Evolutionary conservation across 1,140 invertebrate genomes (phyloP).

Genomic region (Plutomurus gul): DNA sequence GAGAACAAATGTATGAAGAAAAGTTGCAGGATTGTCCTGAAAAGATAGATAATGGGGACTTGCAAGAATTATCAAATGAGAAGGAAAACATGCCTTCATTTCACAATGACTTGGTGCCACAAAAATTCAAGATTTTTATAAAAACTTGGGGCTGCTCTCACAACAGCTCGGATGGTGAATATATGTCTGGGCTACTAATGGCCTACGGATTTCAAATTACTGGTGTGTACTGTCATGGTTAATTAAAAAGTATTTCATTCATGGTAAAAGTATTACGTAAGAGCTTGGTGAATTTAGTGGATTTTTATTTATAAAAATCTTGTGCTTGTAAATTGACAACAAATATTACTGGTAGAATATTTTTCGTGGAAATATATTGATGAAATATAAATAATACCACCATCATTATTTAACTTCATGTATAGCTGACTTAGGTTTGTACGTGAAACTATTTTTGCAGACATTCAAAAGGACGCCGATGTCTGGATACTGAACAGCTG

Average conservation of each 20-base stretch:
- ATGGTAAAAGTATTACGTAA: neutral
- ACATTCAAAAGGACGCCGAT: constrained; percentile 81
- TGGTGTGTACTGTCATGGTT: constrained; percentile 52
- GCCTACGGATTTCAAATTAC: constrained; percentile 85
- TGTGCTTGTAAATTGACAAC: too few species aligned
- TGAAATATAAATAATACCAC: neutral
- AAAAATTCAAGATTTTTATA: constrained; percentile 88
- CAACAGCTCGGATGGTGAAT: constrained; percentile 94
- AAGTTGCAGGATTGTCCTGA: neutral
- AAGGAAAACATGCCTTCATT: constrained; percentile 15
- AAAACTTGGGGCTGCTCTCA: constrained; percentile 99
- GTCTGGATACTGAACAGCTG: constrained; percentile 96
- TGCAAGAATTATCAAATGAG: neutral
- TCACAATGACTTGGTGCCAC: constrained; percentile 71
- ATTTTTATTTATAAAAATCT: too few species aligned
- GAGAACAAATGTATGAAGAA: too few species aligned
- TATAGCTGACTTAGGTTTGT: neutral
- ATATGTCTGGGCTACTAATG: constrained; percentile 93
- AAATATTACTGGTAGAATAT: too few species aligned
- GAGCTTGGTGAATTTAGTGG: too few species aligned
- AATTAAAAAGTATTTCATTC: neutral
- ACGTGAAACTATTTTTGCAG: constrained; percentile 53
- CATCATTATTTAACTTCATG: neutral
- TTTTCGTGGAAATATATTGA: neutral
- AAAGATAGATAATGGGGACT: neutral